Evolutionary conservation across 2,797 vertebrate genomes (phyloP).

Genomic region (Halcyon smyrnensis): DNA sequence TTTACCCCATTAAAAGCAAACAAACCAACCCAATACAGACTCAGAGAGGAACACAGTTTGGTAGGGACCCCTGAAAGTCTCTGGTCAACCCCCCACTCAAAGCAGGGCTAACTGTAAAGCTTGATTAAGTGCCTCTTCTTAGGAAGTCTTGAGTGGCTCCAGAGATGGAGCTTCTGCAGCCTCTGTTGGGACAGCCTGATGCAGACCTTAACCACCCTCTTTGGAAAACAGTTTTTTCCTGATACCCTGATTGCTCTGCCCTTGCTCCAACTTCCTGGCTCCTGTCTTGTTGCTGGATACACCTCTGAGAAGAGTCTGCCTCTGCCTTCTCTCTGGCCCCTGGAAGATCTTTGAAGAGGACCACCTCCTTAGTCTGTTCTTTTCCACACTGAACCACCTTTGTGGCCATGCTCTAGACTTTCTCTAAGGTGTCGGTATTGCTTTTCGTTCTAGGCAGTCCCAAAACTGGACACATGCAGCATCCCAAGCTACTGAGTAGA

Average conservation of each 20-base stretch:
- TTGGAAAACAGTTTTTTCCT: not conserved
- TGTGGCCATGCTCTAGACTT: not conserved
- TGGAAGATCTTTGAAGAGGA: not conserved
- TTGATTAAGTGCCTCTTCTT: not conserved
- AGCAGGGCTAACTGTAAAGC: not conserved
- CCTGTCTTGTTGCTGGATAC: not conserved
- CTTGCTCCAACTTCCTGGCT: not conserved
- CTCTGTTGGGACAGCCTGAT: not conserved
- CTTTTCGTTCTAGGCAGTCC: not conserved
- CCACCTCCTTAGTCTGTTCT: not conserved
- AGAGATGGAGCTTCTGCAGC: not conserved
- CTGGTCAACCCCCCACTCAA: not conserved
- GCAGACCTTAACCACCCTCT: not conserved
- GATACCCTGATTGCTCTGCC: not conserved
- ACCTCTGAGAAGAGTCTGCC: not conserved
- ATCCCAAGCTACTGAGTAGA: not conserved
- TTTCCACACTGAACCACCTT: not conserved
- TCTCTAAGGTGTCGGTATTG: not conserved
- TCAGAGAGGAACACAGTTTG: not conserved
- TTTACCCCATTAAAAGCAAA: not conserved
- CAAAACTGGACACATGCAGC: not conserved
- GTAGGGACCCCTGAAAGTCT: not conserved
- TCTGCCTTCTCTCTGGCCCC: not conserved
- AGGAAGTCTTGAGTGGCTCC: not conserved
- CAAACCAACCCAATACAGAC: not conserved